These are phyloP conservation scores for Marmota monax DNA, from an alignment of 2,113 vertebrate species.

Conservation along the genomic window DNA sequence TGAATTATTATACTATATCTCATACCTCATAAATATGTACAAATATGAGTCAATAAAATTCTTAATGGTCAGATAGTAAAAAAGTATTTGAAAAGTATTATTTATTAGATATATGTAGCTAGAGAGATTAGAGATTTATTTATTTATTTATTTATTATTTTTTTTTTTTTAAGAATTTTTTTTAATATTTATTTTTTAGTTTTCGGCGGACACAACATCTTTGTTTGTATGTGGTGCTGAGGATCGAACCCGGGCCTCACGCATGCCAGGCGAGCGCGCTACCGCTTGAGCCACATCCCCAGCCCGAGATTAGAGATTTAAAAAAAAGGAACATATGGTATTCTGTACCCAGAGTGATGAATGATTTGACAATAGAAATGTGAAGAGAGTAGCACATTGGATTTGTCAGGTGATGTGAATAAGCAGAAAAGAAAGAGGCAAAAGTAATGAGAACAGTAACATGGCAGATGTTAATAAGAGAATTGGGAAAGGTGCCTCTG, in stretches of 20 bases:
- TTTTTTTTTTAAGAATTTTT: too few relatives aligned
- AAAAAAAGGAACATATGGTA: neutral
- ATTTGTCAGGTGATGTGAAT: neutral
- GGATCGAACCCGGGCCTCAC: too few relatives aligned
- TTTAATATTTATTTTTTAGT: too few relatives aligned
- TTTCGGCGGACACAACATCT: too few relatives aligned
- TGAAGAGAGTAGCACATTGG: neutral
- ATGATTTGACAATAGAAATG: neutral
- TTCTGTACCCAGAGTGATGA: constrained; percentile 14
- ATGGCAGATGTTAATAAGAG: neutral
- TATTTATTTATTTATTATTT: too few relatives aligned
- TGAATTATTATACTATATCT: neutral
- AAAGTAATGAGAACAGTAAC: neutral
- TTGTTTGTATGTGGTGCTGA: too few relatives aligned
- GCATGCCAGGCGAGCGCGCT: too few relatives aligned
- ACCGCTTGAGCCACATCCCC: too few relatives aligned
- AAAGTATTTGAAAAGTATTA: constrained; percentile 37
- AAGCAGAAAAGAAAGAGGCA: neutral
- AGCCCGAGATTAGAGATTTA: neutral
- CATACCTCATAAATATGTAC: neutral
- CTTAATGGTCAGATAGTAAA: neutral
- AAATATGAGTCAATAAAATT: neutral
- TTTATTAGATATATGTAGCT: neutral
- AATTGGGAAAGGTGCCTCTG: neutral
- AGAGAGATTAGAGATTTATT: neutral